Base-by-base conservation (phyloP, 64 coral and sea anemone genomes). In the Astreopora myriophthalma region DNA sequence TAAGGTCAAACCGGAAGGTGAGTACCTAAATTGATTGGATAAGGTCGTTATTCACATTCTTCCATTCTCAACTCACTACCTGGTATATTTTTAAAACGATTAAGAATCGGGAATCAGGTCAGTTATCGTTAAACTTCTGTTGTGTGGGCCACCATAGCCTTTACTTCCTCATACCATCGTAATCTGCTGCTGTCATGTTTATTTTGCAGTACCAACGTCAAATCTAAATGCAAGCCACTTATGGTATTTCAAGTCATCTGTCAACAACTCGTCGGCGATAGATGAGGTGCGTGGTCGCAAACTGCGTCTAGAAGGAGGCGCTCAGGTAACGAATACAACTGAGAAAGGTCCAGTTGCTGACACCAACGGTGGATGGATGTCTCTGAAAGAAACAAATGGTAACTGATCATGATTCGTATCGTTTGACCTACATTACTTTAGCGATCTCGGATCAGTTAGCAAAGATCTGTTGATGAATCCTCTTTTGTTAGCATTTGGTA, bases 381-480 rank as follows among this genome's bases (percentile, higher is more conserved):
- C 75, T 64, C 85, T 94, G 12, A 87, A 87, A 74, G 92, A 94
- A 39, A 88, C 87, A 34, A 94, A 94, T 73, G 85, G 92, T 94
- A n/a, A n/a, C n/a, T n/a, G n/a, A n/a, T 72, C 83, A 71, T 67
- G 17, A 26, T 12, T 22, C 14, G 6, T 36, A 24, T 20, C 22
- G 28, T 30, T 3, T 22, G 58, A 55, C 6, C 30, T 0, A 4
- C 26, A 32, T 55, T 16, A 55, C 13, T 55, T 13, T 19, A 55
- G 51, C 10, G 51, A 22, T 55, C 17, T 10, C 51, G 0, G 51
- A 14, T 19, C 16, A 19, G 12, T 11, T 46, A 6, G 42, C 42
- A 46, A 46, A 46, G 5, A 46, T 11, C 11, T 46, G 42, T 5
- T 46, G 11, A 6, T 46, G 5, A 46, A n/a, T n/a, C n/a, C n/a